Percentiles rank a stretch among this genome's conserved stretches.
Evolutionary conservation across 2,797 vertebrate species (phyloP).

Genomic region (Silurus aristotelis): DNA sequence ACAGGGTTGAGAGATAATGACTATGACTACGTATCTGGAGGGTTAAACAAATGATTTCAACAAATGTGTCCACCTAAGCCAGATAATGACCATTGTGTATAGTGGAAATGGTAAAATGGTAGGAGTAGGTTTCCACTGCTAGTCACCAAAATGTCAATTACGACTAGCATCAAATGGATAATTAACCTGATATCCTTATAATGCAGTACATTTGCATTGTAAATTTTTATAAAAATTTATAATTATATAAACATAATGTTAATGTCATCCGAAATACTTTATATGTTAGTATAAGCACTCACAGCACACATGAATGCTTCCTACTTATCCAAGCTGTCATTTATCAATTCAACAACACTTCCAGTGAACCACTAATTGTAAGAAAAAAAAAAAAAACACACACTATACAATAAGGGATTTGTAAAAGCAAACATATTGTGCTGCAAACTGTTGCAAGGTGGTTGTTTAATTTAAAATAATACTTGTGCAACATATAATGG

Average conservation of each 20-base stretch:
- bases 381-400: conserved; percentile 14
- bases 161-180: neutral
- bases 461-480: neutral
- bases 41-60: neutral
- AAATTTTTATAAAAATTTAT: conserved; percentile 11
- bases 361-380: conserved; percentile 5
- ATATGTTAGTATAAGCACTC: neutral
- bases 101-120: neutral
- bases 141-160: neutral
- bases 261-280: neutral
- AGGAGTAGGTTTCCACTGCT: neutral
- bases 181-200: neutral
- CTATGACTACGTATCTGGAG: conserved; percentile 13
- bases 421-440: neutral
- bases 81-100: neutral
- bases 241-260: conserved; percentile 10
- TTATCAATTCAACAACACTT: neutral
- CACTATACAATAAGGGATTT: neutral
- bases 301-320: neutral
- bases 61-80: neutral
- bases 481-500: neutral
- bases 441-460: neutral
- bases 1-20: conserved; percentile 3
- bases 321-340: conserved; percentile 17
- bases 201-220: neutral